Conservation (phyloP, 2,113 vertebrate genomes). For the Sylvia atricapilla region DNA sequence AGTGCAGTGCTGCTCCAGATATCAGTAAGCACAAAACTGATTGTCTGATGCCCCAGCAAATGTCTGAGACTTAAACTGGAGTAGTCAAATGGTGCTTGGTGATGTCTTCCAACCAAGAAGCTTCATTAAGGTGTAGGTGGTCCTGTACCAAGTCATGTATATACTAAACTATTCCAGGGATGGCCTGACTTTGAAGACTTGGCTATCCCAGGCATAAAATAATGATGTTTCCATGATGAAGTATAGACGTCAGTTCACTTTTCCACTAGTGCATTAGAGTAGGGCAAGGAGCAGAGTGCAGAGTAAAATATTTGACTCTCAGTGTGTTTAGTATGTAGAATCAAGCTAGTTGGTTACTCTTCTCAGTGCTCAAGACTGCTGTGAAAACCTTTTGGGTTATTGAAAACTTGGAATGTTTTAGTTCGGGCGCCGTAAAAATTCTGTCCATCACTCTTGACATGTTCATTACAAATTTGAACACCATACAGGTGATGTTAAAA, state of each 20-base stretch:
- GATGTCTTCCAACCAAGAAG: neutral
- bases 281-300: neutral
- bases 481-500: neutral
- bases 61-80: fast-evolving
- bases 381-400: neutral
- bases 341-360: neutral
- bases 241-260: neutral
- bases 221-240: too few species aligned
- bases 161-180: neutral
- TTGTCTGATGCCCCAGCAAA: too few species aligned
- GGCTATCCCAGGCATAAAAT: neutral
- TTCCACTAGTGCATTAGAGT: neutral
- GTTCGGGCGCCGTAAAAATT: fast-evolving
- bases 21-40: neutral
- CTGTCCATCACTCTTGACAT: neutral
- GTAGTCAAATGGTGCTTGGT: too few species aligned
- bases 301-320: neutral
- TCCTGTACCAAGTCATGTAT: neutral
- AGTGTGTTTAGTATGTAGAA: too few species aligned
- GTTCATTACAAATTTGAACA: neutral
- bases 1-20: neutral
- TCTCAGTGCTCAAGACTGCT: neutral
- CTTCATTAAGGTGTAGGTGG: neutral
- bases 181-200: neutral
- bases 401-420: neutral